These are phyloP conservation scores for Tribolium madens DNA, from an alignment of 1,140 invertebrate genomes.

Conservation along the genomic window DNA sequence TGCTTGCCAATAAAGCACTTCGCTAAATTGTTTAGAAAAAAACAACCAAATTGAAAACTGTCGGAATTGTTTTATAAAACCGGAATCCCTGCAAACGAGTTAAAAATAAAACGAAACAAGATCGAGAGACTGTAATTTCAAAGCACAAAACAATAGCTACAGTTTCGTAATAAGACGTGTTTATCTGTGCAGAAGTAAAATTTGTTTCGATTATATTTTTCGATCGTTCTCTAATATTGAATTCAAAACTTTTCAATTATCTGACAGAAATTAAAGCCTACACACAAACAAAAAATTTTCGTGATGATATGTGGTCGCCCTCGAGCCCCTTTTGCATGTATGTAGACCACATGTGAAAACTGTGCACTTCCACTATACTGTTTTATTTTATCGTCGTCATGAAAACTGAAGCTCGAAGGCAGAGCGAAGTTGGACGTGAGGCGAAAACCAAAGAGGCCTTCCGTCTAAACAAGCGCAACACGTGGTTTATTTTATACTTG, in stretches of 20 bases:
- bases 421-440: slow-evolving; percentile 33
- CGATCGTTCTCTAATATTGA: slow-evolving; percentile 8
- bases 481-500: slow-evolving; percentile 43
- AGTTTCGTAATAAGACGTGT: slow-evolving; percentile 23
- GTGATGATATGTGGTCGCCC: background rate
- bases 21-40: background rate
- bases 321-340: background rate
- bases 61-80: background rate
- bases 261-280: background rate
- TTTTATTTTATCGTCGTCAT: slow-evolving; percentile 45
- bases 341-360: slow-evolving; percentile 28
- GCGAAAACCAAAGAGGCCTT: slow-evolving; percentile 30
- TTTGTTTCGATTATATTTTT: slow-evolving; percentile 24
- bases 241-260: slow-evolving; percentile 27
- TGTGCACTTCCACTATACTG: slow-evolving; percentile 32
- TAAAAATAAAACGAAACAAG: background rate
- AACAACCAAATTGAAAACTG: background rate
- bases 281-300: slow-evolving; percentile 1
- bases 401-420: slow-evolving; percentile 40
- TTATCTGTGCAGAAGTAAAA: slow-evolving; percentile 25
- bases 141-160: background rate
- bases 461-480: slow-evolving; percentile 37
- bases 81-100: background rate
- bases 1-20: slow-evolving; percentile 34
- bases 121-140: slow-evolving; percentile 11